Base-by-base conservation (phyloP, 2,113 vertebrate species). In the Calonectris borealis region DNA sequence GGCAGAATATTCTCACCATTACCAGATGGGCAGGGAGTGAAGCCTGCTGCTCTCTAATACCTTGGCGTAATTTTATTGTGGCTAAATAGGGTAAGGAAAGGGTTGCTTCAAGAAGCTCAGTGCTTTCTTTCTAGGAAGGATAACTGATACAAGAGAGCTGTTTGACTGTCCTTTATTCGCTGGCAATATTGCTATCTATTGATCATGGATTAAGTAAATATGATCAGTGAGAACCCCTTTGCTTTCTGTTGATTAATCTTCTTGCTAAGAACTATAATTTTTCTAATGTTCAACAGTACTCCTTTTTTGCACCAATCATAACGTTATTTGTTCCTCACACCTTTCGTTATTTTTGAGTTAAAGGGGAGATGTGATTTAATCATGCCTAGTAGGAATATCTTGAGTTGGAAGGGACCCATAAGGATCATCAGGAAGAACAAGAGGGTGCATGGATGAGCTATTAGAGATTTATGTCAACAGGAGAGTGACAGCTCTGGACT, bases 221-320 rank as follows among this genome's bases (percentile, higher is more conserved):
- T 38, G 88, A 96, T 90, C 96, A 88, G 94, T 84, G 96, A 96
- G 91, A 94, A 92, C 40, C 81, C 78, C 86, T 68, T 88, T 78
- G 84, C 72, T 38, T 78, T 88, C 58, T 75, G 73, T 92, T 96
- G 96, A 95, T 97, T 96, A 96, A 97, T 88, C 82, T 93, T 95
- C 60, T 27, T 79, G 57, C 13, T 81, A 69, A 16, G 17, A 70
- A 21, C 51, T 88, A 8, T 54, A 68, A 79, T 73, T 89, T 73
- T 58, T 29, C n/a, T 85, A 19, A 21, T 52, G 75, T 65, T 88
- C 77, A 52, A 16, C 16, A 21, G 87, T 81, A 77, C 70, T 94
- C 88, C 13, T 22, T 36, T 42, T 69, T 85, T 90, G 46, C 91
- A n/a, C 46, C 86, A 57, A 19, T 42, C 34, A 6, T 8, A 79